phyloP scores from a whole-genome alignment of 2,797 vertebrate genomes.

The Cyprinella venusta region DNA sequence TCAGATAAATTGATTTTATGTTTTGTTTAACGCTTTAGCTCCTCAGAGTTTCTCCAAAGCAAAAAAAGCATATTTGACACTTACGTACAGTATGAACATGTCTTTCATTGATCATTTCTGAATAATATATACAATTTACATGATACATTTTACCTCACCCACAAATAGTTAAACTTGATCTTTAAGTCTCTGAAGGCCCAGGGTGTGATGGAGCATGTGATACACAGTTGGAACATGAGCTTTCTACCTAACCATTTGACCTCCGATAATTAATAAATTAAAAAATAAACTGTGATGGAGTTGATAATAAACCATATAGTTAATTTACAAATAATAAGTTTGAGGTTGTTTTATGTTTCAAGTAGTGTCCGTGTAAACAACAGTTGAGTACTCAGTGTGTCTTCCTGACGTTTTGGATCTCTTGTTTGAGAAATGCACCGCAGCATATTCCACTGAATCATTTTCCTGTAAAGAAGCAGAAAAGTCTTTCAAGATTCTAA shows the following conservation, averaged over 20 bases:
- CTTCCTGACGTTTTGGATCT: not conserved
- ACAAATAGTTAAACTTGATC: too few relatives aligned
- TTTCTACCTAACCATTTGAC: too few relatives aligned
- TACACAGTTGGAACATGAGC: too few relatives aligned
- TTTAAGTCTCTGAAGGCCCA: too few relatives aligned
- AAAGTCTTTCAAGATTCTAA: not conserved
- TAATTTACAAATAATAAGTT: too few relatives aligned
- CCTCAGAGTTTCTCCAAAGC: not conserved
- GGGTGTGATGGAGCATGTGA: too few relatives aligned
- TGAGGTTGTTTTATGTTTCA: too few relatives aligned
- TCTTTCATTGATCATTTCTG: not conserved
- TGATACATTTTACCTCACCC: not conserved
- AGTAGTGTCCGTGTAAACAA: not conserved
- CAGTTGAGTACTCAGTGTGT: not conserved
- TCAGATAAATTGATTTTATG: not conserved
- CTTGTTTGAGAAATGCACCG: conserved; percentile 4
- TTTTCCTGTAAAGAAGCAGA: conserved; percentile 15
- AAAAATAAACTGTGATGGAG: too few relatives aligned
- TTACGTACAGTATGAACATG: not conserved
- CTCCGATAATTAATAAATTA: too few relatives aligned
- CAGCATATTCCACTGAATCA: conserved; percentile 20
- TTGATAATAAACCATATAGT: too few relatives aligned
- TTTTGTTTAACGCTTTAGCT: not conserved
- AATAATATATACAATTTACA: not conserved
- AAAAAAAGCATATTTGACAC: not conserved